Evolutionary conservation across 2,888 invertebrate genomes (phyloP), one percentile per base, ranked within the genome.

Genomic region (Cantharis rustica): DNA sequence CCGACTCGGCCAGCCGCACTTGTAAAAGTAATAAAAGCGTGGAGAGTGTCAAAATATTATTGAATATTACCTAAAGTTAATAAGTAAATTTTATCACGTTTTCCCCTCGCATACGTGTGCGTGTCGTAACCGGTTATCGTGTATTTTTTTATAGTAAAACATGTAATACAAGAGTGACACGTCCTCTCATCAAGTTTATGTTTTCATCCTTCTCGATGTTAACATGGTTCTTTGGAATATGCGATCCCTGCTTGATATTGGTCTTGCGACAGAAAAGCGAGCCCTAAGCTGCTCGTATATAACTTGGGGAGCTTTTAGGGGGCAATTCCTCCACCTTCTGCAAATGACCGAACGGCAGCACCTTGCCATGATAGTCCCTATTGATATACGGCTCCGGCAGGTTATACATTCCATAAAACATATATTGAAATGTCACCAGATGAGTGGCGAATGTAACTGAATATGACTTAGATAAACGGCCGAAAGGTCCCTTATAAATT

Each of bases 371-470:
- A 88, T 88, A 86, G 87, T 85, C 86, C 86, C 85, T 81, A 82
- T 85, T 88, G 88, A 88, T 88, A 88, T 88, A 88, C 84, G 86
- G 82, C 84, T 82, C 72, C 82, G 82, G 84, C 86, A 86, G 86
- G 86, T 86, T 86, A 86, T 86, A 86, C 86, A 87, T 87, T 87
- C 87, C 84, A 87, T 88, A 87, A 87, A 87, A 88, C 86, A 87
- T 87, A 86, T 86, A 87, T 86, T 86, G 86, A 86, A 86, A 86
- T 86, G 85, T 86, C 86, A 84, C 82, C 79, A 82, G 82, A 85
- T 83, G 84, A 82, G 83, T 81, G 83, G 82, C 84, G 84, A 80
- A 82, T 84, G 84, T 83, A 83, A 84, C 84, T 84, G 84, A 84
- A 85, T 84, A 84, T 84, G 84, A 84, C 84, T 83, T 81, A 81